These are phyloP conservation scores for Rhizoglyphus robini DNA, from an alignment of 1,140 invertebrate species.

Conservation along the genomic window DNA sequence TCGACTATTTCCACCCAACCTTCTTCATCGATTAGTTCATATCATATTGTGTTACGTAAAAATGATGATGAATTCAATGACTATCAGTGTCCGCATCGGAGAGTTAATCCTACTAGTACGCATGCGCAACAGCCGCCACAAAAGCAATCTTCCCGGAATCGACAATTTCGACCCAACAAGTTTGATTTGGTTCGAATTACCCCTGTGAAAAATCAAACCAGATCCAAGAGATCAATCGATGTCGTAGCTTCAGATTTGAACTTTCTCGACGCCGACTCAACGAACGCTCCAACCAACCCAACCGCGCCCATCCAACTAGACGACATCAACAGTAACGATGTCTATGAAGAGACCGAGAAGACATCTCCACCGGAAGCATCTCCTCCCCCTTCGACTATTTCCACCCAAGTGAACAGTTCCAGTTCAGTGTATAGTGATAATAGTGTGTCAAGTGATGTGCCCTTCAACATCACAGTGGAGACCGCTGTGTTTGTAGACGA, in stretches of 20 bases:
- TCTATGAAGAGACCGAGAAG: not conserved
- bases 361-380: no score
- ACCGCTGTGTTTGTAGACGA: conserved; percentile 69
- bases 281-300: no score
- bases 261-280: conserved; percentile 2
- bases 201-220: no score
- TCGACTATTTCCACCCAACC: not conserved
- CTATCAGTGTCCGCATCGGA: conserved; percentile 25
- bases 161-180: no score
- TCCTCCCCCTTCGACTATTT: not conserved
- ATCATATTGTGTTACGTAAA: conserved; percentile 18
- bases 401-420: not conserved
- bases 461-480: conserved; percentile 39
- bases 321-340: not conserved
- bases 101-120: not conserved
- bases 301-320: not conserved
- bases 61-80: conserved; percentile 21
- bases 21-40: conserved; percentile 19
- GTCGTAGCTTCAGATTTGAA: not conserved
- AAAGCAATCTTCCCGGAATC: not conserved
- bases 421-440: not conserved
- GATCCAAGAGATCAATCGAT: conserved; percentile 7
- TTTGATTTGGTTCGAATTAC: no score
- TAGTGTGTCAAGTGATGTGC: no score
- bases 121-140: no score